phyloP scores from a whole-genome alignment of 2,113 vertebrate species.

The Aphelocoma coerulescens region DNA sequence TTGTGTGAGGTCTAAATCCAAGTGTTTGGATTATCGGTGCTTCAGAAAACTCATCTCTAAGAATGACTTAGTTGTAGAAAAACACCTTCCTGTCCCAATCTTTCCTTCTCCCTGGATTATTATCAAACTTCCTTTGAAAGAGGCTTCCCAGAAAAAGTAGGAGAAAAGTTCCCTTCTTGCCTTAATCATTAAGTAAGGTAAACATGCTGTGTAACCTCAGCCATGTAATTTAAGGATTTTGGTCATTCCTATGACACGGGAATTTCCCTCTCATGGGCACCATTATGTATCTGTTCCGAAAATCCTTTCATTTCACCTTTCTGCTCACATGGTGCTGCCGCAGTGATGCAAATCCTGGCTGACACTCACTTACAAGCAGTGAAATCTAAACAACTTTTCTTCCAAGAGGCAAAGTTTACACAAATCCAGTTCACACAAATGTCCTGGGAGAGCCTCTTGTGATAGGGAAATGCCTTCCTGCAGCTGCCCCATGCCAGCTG shows the following conservation, averaged over 20 bases:
- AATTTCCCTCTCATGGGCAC: neutral
- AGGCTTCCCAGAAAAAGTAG: neutral
- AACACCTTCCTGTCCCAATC: neutral
- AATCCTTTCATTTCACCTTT: neutral
- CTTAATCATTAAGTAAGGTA: neutral
- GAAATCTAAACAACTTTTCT: neutral
- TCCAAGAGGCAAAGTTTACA: neutral
- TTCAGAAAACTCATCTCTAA: neutral
- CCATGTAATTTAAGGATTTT: neutral
- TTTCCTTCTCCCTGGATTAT: neutral
- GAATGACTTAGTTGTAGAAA: neutral
- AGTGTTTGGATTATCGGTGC: neutral
- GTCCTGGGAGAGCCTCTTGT: neutral
- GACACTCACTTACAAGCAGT: neutral
- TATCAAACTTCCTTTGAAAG: neutral
- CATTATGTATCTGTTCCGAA: fast-evolving
- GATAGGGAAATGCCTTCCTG: neutral
- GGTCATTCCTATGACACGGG: neutral
- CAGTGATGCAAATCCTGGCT: neutral
- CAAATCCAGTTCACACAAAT: neutral
- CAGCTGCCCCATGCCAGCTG: neutral
- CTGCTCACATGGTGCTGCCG: neutral
- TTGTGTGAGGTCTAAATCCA: neutral
- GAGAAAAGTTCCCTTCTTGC: neutral
- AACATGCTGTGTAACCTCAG: neutral